Conservation (phyloP, 1,140 invertebrate species). For the Neodiprion lecontei region DNA sequence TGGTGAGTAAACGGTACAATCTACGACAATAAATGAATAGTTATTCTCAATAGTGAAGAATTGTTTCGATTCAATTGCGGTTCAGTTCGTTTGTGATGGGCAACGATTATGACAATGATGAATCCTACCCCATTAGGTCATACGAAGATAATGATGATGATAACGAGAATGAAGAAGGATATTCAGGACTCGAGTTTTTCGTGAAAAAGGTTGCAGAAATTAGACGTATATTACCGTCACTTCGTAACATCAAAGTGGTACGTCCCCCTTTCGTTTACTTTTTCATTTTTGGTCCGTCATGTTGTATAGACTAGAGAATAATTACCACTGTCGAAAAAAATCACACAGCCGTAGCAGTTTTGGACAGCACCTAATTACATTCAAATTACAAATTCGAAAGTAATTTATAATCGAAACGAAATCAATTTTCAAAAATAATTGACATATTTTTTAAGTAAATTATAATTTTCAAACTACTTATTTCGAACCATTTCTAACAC, state of each 20-base stretch:
- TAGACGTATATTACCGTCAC: constrained; percentile 56
- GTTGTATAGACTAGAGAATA: not conserved
- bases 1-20: no score
- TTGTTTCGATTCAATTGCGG: not conserved
- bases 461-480: no score
- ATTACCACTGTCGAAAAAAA: no score
- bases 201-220: constrained; percentile 54
- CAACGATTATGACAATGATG: constrained; percentile 21
- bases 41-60: no score
- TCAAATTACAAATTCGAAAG: no score
- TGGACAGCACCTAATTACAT: no score
- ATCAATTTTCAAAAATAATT: no score
- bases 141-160: not conserved
- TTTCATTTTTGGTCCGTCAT: constrained; percentile 12
- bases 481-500: no score
- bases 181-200: constrained; percentile 46
- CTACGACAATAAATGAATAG: no score
- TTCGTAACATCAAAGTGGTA: constrained; percentile 63
- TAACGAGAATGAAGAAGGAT: constrained; percentile 10
- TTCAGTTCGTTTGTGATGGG: not conserved
- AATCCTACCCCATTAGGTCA: constrained; percentile 5
- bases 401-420: no score
- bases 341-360: no score
- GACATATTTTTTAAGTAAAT: no score
- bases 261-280: constrained; percentile 28